These are phyloP conservation scores for Conopomorpha cramerella DNA, from an alignment of 1,140 invertebrate genomes.

Conservation along the genomic window DNA sequence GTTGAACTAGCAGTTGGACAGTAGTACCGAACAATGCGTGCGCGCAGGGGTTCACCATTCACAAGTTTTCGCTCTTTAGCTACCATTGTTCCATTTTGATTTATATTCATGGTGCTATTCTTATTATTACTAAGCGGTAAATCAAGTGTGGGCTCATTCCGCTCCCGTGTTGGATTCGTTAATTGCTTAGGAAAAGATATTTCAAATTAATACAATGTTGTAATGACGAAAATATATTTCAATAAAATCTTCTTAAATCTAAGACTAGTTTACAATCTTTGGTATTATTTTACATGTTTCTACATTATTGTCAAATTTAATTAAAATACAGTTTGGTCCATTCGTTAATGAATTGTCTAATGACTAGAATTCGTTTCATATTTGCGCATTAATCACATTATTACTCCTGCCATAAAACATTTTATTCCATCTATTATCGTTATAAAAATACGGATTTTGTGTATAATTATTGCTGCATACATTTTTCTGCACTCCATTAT, in stretches of 20 bases:
- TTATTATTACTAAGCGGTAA: constrained; percentile 41
- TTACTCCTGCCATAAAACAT: constrained; percentile 31
- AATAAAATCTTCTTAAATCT: too few species aligned
- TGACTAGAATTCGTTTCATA: too few species aligned
- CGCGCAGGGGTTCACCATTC: constrained; percentile 45
- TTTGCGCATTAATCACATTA: constrained; percentile 40
- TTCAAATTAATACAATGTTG: too few species aligned
- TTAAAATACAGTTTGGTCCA: too few species aligned
- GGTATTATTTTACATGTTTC: too few species aligned
- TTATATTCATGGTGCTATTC: constrained; percentile 52
- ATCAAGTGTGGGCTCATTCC: constrained; percentile 36
- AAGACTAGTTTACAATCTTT: too few species aligned
- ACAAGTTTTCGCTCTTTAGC: constrained; percentile 58
- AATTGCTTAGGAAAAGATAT: too few species aligned
- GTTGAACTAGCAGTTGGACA: constrained; percentile 9
- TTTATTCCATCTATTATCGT: constrained; percentile 38
- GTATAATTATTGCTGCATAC: constrained; percentile 20
- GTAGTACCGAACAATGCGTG: constrained; percentile 24
- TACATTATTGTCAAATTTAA: too few species aligned
- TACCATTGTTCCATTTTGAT: constrained; percentile 54
- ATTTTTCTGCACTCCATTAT: constrained; percentile 26
- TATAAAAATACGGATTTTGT: constrained; percentile 31
- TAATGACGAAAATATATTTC: too few species aligned
- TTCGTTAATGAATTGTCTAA: too few species aligned
- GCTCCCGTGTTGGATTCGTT: constrained; percentile 22